A percentile compares a stretch with the other conserved stretches of the same genome.
phyloP scores from a whole-genome alignment of 2,113 vertebrate species.

The Lutjanus erythropterus region DNA sequence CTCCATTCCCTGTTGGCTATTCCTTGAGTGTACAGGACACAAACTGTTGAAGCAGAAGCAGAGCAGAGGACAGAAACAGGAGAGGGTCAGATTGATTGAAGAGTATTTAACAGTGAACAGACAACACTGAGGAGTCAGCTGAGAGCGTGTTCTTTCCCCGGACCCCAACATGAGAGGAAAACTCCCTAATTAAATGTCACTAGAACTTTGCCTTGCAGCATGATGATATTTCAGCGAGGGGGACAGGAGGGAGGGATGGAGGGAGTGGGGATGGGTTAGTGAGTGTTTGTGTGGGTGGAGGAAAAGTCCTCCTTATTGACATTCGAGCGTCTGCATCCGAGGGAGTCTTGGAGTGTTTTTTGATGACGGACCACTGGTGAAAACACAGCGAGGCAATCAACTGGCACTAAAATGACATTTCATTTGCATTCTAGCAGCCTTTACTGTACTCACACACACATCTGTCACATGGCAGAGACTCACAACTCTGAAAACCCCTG shows the following conservation, averaged over 20 bases:
- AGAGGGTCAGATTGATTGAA: constrained; percentile 41
- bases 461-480: constrained; percentile 38
- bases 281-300: constrained; percentile 43
- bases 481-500: constrained; percentile 25
- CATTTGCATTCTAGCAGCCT: constrained; percentile 60
- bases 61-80: constrained; percentile 16
- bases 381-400: constrained; percentile 50
- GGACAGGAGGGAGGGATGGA: background rate
- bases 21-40: constrained; percentile 95
- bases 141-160: constrained; percentile 38
- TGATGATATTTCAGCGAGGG: constrained; percentile 67
- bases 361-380: constrained; percentile 23
- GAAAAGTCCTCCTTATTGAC: constrained; percentile 57
- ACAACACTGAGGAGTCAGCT: constrained; percentile 28
- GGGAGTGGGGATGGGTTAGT: background rate
- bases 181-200: constrained; percentile 78
- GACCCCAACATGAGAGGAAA: constrained; percentile 58
- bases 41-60: constrained; percentile 75
- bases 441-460: constrained; percentile 43
- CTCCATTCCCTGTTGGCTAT: constrained; percentile 97
- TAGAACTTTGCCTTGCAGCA: constrained; percentile 68
- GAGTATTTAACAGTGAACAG: constrained; percentile 55
- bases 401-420: constrained; percentile 76
- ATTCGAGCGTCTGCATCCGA: constrained; percentile 39
- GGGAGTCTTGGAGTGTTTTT: constrained; percentile 49